These are phyloP conservation scores for Otis tarda DNA, from an alignment of 2,113 vertebrate species.

Conservation along the genomic window DNA sequence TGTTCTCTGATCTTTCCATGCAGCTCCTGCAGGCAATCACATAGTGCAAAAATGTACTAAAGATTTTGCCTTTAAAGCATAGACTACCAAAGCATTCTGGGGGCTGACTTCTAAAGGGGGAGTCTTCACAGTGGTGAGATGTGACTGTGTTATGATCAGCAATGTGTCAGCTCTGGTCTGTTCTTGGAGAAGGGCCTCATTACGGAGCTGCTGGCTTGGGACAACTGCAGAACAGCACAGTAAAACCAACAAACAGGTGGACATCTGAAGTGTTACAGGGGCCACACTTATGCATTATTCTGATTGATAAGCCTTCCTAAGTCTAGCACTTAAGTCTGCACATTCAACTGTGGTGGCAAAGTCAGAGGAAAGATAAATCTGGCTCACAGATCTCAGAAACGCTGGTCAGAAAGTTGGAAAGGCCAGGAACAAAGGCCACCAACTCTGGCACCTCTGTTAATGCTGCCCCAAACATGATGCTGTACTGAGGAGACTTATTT, in stretches of 20 bases:
- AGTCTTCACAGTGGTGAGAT: fast-evolving
- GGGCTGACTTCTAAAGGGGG: neutral
- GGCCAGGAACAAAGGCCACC: neutral
- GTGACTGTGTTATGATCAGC: neutral
- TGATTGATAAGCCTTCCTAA: neutral
- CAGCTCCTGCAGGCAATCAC: neutral
- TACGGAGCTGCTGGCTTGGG: neutral
- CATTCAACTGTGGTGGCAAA: neutral
- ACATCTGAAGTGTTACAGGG: neutral
- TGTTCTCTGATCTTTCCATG: neutral
- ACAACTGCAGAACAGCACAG: neutral
- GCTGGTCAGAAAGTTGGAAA: neutral
- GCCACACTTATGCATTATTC: neutral
- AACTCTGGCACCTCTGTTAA: neutral
- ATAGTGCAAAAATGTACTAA: fast-evolving
- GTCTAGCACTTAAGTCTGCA: neutral
- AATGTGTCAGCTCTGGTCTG: too few species aligned
- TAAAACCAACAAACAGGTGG: neutral
- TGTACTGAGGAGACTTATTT: neutral
- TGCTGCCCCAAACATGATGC: neutral
- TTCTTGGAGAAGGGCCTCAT: neutral
- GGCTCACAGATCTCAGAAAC: neutral
- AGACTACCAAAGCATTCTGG: neutral
- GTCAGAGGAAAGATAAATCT: neutral
- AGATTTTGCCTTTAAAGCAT: neutral